Conservation (phyloP, 2,888 invertebrate genomes). For the Chymomyza procnemis region DNA sequence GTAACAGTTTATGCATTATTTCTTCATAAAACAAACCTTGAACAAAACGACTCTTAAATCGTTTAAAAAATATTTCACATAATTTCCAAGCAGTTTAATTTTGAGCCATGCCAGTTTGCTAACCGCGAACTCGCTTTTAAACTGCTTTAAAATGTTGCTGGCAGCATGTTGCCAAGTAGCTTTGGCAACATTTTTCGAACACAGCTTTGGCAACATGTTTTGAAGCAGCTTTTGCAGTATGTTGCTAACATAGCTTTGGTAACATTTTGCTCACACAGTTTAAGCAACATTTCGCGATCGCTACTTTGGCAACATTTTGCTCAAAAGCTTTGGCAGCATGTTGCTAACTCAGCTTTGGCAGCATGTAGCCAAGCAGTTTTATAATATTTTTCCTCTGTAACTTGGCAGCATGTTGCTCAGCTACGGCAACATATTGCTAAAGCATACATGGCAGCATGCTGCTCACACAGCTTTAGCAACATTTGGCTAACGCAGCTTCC, state of each 20-base stretch:
- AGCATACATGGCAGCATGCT: slow-evolving; percentile 9
- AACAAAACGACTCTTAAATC: neutral
- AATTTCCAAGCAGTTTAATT: neutral
- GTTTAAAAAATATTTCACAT: neutral
- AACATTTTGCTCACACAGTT: slow-evolving; percentile 66
- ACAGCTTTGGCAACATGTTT: too few species aligned
- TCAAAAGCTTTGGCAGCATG: neutral
- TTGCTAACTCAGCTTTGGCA: neutral
- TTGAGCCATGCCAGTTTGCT: too few species aligned
- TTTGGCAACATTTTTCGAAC: too few species aligned
- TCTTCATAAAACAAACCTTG: neutral
- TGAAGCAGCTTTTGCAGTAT: slow-evolving; percentile 1
- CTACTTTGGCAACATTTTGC: too few species aligned
- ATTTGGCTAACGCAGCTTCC: neutral
- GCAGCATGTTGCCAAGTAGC: slow-evolving; percentile 7
- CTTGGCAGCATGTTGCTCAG: too few species aligned
- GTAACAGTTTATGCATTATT: neutral
- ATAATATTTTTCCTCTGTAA: too few species aligned
- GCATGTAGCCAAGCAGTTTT: too few species aligned
- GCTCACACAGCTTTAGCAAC: neutral
- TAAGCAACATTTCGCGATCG: neutral
- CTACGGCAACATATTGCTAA: slow-evolving; percentile 1
- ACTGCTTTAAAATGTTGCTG: neutral
- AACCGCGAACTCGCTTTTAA: neutral
- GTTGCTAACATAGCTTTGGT: neutral